Percentiles rank a stretch among this genome's conserved stretches.
phyloP scores from a whole-genome alignment of 1,140 invertebrate species.

The Orussus abietinus region DNA sequence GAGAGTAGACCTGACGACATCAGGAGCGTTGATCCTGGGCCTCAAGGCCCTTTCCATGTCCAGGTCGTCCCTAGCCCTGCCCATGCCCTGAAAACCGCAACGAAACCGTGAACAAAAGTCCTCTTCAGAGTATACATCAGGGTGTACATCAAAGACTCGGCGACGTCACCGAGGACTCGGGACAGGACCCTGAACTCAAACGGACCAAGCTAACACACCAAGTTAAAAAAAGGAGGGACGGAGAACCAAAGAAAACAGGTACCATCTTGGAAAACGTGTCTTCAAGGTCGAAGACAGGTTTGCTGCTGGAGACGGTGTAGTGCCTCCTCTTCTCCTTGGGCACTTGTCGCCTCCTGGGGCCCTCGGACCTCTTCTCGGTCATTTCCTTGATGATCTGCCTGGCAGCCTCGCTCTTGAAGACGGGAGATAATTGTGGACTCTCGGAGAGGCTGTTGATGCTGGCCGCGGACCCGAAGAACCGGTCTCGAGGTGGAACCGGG shows the following conservation, averaged over 20 bases:
- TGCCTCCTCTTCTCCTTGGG: conserved; percentile 80
- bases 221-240: conserved; percentile 11
- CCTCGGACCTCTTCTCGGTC: conserved; percentile 53
- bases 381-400: conserved; percentile 81
- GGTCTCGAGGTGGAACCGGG: conserved; percentile 31
- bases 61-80: conserved; percentile 74
- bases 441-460: conserved; percentile 24
- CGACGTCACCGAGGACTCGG: too few relatives aligned
- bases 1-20: conserved; percentile 78
- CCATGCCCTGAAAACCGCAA: conserved; percentile 55
- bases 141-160: too few relatives aligned
- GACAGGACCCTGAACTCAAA: too few relatives aligned
- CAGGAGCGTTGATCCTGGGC: conserved; percentile 70
- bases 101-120: conserved; percentile 6
- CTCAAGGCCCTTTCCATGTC: conserved; percentile 78
- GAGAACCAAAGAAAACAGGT: conserved; percentile 20
- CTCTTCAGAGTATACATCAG: background rate
- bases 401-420: conserved; percentile 81
- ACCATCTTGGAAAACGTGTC: conserved; percentile 47
- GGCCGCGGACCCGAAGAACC: conserved; percentile 40
- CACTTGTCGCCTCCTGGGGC: conserved; percentile 58
- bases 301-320: conserved; percentile 77
- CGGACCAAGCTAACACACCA: too few relatives aligned
- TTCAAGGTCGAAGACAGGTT: conserved; percentile 50
- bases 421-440: conserved; percentile 53